phyloP scores from a whole-genome alignment of 2,888 invertebrate species.

The Cheilosia vernalis region DNA sequence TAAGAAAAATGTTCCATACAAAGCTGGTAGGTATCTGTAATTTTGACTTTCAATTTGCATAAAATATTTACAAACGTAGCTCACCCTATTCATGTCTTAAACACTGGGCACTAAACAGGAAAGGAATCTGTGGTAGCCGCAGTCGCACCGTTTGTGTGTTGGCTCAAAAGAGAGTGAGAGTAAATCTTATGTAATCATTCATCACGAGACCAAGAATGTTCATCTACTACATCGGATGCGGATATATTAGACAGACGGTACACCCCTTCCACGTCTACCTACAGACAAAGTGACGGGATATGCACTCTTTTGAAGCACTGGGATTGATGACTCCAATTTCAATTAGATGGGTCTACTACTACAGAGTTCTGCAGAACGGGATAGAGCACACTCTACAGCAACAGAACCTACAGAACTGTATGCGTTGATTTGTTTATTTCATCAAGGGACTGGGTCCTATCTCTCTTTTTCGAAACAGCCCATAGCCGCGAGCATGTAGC shows the following conservation, averaged over 20 bases:
- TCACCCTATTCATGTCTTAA: constrained; percentile 11
- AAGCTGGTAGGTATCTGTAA: too few species aligned
- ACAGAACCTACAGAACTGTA: constrained; percentile 53
- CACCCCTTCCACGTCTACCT: constrained; percentile 20
- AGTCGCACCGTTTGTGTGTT: neutral
- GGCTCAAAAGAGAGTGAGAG: constrained; percentile 25
- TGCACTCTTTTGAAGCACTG: constrained; percentile 44
- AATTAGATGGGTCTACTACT: constrained; percentile 41
- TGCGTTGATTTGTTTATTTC: constrained; percentile 64
- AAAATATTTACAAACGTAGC: neutral
- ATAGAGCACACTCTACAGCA: constrained; percentile 23
- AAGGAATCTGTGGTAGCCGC: constrained; percentile 9
- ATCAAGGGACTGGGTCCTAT: constrained; percentile 30
- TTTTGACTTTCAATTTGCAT: too few species aligned
- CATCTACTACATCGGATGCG: constrained; percentile 54
- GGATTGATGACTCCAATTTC: constrained; percentile 66
- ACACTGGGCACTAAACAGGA: neutral
- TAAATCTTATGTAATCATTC: constrained; percentile 69
- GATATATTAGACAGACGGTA: constrained; percentile 52
- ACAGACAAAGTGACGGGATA: constrained; percentile 8
- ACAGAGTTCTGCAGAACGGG: constrained; percentile 5
- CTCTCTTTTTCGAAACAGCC: constrained; percentile 14
- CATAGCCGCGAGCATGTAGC: neutral
- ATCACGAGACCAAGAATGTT: constrained; percentile 37
- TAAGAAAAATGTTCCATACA: too few species aligned